Evolutionary conservation across 2,888 invertebrate species (phyloP).

Genomic region (Drosophila mulleri): DNA sequence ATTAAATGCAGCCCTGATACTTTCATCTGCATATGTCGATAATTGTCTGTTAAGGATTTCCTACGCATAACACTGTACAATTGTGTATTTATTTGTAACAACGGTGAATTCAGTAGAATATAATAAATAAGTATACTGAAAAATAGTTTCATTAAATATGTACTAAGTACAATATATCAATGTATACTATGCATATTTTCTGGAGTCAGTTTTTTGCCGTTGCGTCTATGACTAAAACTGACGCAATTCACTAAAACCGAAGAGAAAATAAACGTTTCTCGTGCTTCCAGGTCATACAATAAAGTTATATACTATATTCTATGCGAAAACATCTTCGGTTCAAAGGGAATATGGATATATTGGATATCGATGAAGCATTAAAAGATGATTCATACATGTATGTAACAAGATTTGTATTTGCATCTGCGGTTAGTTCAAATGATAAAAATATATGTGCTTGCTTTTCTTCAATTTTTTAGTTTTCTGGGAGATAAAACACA

Average conservation of each 20-base stretch:
- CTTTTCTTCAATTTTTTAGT: slow-evolving; percentile 56
- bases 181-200: slow-evolving; percentile 11
- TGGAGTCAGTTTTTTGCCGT: slow-evolving; percentile 2
- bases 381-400: slow-evolving; percentile 85
- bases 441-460: slow-evolving; percentile 38
- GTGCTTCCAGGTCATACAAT: slow-evolving; percentile 19
- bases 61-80: slow-evolving; percentile 26
- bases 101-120: slow-evolving; percentile 38
- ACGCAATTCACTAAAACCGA: slow-evolving; percentile 17
- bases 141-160: slow-evolving; percentile 19
- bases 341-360: slow-evolving; percentile 82
- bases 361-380: slow-evolving; percentile 84
- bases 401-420: slow-evolving; percentile 55
- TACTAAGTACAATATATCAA: not conserved
- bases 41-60: slow-evolving; percentile 29
- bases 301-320: slow-evolving; percentile 6
- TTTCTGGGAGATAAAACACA: slow-evolving; percentile 84
- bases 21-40: slow-evolving; percentile 26
- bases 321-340: slow-evolving; percentile 2
- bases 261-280: slow-evolving; percentile 13
- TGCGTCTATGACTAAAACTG: slow-evolving; percentile 14
- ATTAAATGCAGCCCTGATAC: slow-evolving; percentile 14
- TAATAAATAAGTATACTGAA: slow-evolving; percentile 6
- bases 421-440: slow-evolving; percentile 11
- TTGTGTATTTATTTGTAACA: slow-evolving; percentile 50